Base-by-base conservation (phyloP, 1,140 invertebrate species). In the Harpegnathos saltator region DNA sequence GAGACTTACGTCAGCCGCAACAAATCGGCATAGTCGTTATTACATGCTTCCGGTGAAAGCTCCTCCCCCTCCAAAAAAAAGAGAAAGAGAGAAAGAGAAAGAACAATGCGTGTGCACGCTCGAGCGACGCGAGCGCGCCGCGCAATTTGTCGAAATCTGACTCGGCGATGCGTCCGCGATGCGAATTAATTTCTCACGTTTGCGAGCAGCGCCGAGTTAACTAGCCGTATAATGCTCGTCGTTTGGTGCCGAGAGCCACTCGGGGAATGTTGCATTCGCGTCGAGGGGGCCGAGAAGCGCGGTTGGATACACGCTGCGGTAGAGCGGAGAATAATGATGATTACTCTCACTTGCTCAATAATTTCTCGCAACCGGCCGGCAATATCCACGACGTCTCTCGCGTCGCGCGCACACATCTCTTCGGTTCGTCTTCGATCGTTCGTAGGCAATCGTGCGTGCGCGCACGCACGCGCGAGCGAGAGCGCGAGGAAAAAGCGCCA, bases 321-420 rank as follows among this genome's bases (percentile, higher is more conserved):
- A 78, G 82, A 63, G 48, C 66, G 33, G 9, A 62, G 74, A 86
- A 85, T 86, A 84, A 86, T 86, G 82, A 88, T 87, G 83, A 88
- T 88, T 82, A 82, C 71, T 88, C 77, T 88, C 77, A 61, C 87
- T 85, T 77, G 86, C 86, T 78, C 86, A 81, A 86, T 83, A 29
- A 74, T n/a, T 80, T 78, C 73, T 87, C 81, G 86, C 80, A 83
- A 73, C 29, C 61, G 69, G 77, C 0, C 19, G 56, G 63, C 22
- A 29, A 24, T 58, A 59, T 12, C 62, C n/a, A 14, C 15, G 52
- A 78, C 17, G 63, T 58, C 29, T 9, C 24, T 77, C 50, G 62
- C 19, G 52, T 58, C n/a, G 5, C 29, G 29, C 29, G 29, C 29
- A 24, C 5, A n/a, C 62, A 56, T 22, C 26, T 54, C 38, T 24